Conservation (phyloP, 2,113 vertebrate species). For the Cavia aperea region DNA sequence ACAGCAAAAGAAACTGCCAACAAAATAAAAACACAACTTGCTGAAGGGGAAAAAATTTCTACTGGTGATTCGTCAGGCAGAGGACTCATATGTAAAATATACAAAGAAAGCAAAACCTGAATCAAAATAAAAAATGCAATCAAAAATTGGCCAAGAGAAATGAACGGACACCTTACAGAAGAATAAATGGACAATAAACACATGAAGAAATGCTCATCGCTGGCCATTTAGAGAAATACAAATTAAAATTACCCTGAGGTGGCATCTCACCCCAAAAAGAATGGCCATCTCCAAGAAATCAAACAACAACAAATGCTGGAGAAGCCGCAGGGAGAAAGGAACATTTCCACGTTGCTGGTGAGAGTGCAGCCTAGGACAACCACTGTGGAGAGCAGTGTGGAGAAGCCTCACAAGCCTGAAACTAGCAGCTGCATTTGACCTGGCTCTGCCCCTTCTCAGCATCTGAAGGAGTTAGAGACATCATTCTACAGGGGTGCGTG, state of each 20-base stretch:
- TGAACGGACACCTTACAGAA: neutral
- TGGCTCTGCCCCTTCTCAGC: neutral
- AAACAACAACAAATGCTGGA: neutral
- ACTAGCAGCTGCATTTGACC: neutral
- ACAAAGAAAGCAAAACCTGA: neutral
- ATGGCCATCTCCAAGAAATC: neutral
- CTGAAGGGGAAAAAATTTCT: neutral
- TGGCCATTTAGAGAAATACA: neutral
- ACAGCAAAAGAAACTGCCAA: neutral
- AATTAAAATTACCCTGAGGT: neutral
- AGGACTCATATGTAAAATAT: neutral
- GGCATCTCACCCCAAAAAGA: neutral
- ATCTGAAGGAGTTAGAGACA: neutral
- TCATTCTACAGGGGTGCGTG: neutral
- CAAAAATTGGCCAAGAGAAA: neutral
- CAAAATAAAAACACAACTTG: neutral
- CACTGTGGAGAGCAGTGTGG: neutral
- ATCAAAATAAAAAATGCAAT: neutral
- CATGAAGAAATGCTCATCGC: neutral
- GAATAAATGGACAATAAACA: neutral
- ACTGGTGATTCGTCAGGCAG: neutral
- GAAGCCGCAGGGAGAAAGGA: neutral
- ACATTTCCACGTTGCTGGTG: neutral
- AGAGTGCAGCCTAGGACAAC: neutral
- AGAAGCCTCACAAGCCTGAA: neutral